Percentiles rank a stretch among this genome's conserved stretches.
Evolutionary conservation across 2,797 vertebrate species (phyloP).

Genomic region (Natrix natrix): DNA sequence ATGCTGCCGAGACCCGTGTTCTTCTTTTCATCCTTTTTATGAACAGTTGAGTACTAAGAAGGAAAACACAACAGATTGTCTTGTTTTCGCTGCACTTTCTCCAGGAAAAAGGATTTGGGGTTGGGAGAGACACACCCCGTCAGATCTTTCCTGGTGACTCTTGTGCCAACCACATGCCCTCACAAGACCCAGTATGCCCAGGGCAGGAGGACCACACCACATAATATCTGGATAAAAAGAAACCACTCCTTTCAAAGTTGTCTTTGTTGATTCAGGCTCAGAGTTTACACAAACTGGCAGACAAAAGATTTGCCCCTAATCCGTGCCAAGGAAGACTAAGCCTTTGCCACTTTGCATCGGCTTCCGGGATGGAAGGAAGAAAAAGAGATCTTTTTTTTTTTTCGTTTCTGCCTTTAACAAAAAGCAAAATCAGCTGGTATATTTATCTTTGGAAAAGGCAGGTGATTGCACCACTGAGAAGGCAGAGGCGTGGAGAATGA

Average conservation of each 20-base stretch:
- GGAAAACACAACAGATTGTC: neutral
- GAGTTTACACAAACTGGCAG: neutral
- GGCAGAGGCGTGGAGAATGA: neutral
- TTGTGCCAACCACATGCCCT: neutral
- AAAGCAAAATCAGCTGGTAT: neutral
- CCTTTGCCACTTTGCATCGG: too few species aligned
- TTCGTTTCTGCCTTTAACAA: neutral
- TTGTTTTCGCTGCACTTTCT: neutral
- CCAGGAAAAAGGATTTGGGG: neutral
- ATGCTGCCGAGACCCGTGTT: neutral
- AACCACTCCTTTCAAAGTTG: neutral
- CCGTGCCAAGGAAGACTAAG: neutral
- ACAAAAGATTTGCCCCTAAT: neutral
- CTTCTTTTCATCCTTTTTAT: constrained; percentile 45
- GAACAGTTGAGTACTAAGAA: constrained; percentile 80
- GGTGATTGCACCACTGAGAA: neutral
- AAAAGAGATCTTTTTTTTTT: neutral
- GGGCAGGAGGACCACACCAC: neutral
- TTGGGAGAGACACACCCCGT: neutral
- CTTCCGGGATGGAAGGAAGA: neutral
- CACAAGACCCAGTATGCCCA: neutral
- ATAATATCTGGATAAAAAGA: neutral
- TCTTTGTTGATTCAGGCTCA: neutral
- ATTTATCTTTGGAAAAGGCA: neutral
- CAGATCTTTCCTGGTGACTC: neutral